A percentile compares a stretch with the other conserved stretches of the same genome.
These are phyloP conservation scores for Lepus oiostolus DNA, from an alignment of 2,797 vertebrate species.

Conservation along the genomic window DNA sequence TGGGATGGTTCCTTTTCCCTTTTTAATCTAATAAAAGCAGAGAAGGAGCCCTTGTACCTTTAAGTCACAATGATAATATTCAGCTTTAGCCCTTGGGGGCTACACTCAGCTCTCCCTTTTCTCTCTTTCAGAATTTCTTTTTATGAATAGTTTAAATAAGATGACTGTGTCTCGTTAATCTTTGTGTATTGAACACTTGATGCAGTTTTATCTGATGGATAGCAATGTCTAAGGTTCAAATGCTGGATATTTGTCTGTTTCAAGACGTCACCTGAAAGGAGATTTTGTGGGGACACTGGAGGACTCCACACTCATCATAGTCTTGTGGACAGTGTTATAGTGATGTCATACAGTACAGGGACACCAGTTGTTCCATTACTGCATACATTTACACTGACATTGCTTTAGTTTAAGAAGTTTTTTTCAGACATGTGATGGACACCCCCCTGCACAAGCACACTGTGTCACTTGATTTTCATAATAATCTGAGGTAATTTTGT, in stretches of 20 bases:
- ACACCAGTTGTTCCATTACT: not conserved
- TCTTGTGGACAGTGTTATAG: not conserved
- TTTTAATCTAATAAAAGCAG: slow-evolving; percentile 40
- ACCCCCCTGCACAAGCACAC: rapidly evolving
- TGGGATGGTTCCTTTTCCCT: not conserved
- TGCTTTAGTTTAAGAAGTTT: slow-evolving; percentile 9
- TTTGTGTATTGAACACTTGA: not conserved
- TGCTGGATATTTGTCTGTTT: not conserved
- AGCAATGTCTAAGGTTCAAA: not conserved
- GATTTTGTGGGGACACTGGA: not conserved
- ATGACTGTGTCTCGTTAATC: not conserved
- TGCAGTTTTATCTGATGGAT: not conserved
- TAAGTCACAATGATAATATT: not conserved
- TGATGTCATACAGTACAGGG: not conserved
- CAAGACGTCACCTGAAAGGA: not conserved
- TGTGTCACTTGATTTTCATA: not conserved
- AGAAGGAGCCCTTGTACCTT: not conserved
- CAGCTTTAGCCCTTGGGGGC: not conserved
- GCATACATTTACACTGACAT: not conserved
- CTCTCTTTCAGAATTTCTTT: slow-evolving; percentile 12
- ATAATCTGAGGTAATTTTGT: not conserved
- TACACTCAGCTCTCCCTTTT: not conserved
- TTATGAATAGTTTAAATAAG: not conserved
- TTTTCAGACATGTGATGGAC: not conserved
- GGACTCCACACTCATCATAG: no score